phyloP scores from a whole-genome alignment of 2,888 invertebrate species.

The Phalera bucephala region DNA sequence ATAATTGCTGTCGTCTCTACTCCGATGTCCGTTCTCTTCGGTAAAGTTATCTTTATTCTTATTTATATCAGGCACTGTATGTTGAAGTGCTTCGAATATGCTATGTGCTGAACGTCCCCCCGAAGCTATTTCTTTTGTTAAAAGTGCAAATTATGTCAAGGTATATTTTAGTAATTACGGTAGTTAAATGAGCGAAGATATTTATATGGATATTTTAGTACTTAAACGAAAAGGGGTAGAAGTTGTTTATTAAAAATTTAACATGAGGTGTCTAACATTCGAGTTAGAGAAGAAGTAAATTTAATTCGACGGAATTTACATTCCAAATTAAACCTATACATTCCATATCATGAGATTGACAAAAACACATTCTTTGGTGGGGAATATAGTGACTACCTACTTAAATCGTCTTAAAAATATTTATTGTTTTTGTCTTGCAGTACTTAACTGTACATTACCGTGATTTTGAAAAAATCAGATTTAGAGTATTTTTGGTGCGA shows the following conservation, averaged over 20 bases:
- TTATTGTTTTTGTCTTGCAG: constrained; percentile 61
- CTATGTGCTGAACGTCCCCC: constrained; percentile 79
- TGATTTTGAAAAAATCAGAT: constrained; percentile 60
- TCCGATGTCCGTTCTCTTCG: constrained; percentile 27
- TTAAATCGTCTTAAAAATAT: constrained; percentile 57
- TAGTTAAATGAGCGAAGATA: constrained; percentile 68
- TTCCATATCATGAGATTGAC: constrained; percentile 60
- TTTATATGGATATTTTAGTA: constrained; percentile 78
- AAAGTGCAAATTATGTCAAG: constrained; percentile 78
- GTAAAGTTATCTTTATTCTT: constrained; percentile 24
- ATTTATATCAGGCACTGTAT: constrained; percentile 32
- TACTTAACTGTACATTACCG: constrained; percentile 68
- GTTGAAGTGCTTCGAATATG: constrained; percentile 74
- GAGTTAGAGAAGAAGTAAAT: constrained; percentile 35
- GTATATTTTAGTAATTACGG: constrained; percentile 67
- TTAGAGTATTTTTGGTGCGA: constrained; percentile 81
- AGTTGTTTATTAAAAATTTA: constrained; percentile 41
- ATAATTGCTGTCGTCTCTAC: neutral
- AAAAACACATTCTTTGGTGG: constrained; percentile 60
- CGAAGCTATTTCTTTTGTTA: constrained; percentile 66
- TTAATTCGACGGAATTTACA: constrained; percentile 41
- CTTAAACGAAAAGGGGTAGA: constrained; percentile 61
- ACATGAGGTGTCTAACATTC: constrained; percentile 34
- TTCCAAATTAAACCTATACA: constrained; percentile 62
- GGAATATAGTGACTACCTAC: constrained; percentile 63